Percentiles rank a stretch among this genome's conserved stretches.
phyloP scores from a whole-genome alignment of 2,888 invertebrate genomes.

The Cosmia trapezina region DNA sequence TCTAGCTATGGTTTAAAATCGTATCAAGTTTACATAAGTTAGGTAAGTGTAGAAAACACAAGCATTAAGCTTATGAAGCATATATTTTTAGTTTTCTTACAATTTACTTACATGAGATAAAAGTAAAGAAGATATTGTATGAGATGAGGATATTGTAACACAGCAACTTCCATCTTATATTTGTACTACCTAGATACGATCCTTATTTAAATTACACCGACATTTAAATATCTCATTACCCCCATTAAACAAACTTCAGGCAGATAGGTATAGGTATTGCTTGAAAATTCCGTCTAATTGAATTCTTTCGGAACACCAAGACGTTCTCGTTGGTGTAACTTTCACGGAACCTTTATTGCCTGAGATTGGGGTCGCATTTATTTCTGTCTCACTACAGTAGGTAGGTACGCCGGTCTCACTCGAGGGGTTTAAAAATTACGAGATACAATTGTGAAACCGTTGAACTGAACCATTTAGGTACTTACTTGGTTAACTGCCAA shows the following conservation, averaged over 20 bases:
- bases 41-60: background rate
- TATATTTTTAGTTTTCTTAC: background rate
- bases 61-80: background rate
- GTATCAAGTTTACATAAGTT: background rate
- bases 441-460: constrained; percentile 1
- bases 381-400: constrained; percentile 25
- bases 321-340: constrained; percentile 13
- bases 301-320: constrained; percentile 43
- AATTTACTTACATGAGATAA: background rate
- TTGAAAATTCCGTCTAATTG: constrained; percentile 43
- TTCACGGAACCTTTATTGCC: constrained; percentile 32
- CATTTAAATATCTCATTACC: constrained; percentile 8
- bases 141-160: background rate
- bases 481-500: background rate
- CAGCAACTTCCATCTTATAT: background rate
- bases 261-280: constrained; percentile 28
- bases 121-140: background rate
- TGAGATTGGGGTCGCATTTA: constrained; percentile 41
- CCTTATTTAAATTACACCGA: background rate
- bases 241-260: constrained; percentile 25
- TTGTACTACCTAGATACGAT: background rate
- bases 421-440: constrained; percentile 34
- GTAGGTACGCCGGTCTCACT: constrained; percentile 10
- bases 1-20: background rate
- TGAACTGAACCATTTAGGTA: constrained; percentile 1